A percentile compares a stretch with the other conserved stretches of the same genome.
These are phyloP conservation scores for Sminthurides aquaticus DNA, from an alignment of 2,888 invertebrate genomes.

Conservation along the genomic window DNA sequence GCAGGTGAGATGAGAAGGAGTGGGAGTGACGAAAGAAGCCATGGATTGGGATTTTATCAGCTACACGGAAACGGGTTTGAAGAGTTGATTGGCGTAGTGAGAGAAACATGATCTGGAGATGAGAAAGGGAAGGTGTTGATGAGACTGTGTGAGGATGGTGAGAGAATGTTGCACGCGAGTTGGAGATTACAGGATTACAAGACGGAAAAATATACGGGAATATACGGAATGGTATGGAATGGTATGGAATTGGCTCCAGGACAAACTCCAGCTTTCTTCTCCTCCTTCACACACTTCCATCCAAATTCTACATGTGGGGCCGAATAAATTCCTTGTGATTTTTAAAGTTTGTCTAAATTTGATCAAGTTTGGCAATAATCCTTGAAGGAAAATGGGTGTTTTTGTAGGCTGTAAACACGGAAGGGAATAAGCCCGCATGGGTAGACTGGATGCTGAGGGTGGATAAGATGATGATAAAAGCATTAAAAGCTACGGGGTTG, in stretches of 20 bases:
- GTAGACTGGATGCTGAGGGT: too few relatives aligned
- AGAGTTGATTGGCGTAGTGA: neutral
- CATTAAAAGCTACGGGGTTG: too few relatives aligned
- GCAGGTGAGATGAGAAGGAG: too few relatives aligned
- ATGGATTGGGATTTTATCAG: too few relatives aligned
- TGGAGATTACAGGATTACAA: neutral
- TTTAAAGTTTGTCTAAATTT: neutral
- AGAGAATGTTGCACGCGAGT: neutral
- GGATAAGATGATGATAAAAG: too few relatives aligned
- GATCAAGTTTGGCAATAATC: too few relatives aligned
- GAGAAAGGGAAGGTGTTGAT: neutral
- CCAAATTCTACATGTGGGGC: neutral
- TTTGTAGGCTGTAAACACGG: too few relatives aligned
- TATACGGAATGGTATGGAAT: neutral
- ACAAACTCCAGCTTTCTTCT: neutral
- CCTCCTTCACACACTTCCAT: neutral
- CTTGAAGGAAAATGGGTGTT: too few relatives aligned
- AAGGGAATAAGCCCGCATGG: too few relatives aligned
- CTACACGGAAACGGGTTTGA: too few relatives aligned
- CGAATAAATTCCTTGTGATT: neutral
- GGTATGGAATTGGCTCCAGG: neutral
- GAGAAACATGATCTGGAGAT: neutral
- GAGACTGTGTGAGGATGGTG: neutral
- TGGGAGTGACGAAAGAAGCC: too few relatives aligned
- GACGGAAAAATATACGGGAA: too few relatives aligned